These are phyloP conservation scores for Rhinolophus ferrumequinum DNA, from an alignment of 2,113 vertebrate genomes.

Conservation along the genomic window DNA sequence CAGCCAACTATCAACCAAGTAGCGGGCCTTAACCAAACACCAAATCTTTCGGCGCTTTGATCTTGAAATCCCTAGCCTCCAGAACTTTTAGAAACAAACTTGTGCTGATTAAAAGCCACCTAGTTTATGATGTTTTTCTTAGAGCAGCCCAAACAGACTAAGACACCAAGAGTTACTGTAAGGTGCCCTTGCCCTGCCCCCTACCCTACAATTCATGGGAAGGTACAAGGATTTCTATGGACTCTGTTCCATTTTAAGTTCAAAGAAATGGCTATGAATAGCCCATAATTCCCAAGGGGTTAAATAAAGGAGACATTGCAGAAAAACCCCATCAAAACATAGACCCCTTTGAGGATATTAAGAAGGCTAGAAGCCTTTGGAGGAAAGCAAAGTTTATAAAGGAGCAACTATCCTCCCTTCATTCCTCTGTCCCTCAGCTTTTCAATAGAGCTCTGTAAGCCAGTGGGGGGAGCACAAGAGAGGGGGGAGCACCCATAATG, in stretches of 20 bases:
- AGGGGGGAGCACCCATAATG: not conserved
- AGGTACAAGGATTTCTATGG: not conserved
- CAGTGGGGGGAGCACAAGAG: not conserved
- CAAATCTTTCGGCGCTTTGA: not conserved
- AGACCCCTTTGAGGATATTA: not conserved
- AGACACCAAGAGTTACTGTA: not conserved
- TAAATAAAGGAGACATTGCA: not conserved
- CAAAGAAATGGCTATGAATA: not conserved
- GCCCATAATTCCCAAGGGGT: not conserved
- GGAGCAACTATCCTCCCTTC: not conserved
- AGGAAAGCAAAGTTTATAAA: not conserved
- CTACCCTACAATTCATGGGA: not conserved
- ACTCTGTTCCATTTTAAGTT: not conserved
- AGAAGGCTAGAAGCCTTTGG: not conserved
- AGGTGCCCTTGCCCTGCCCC: not conserved
- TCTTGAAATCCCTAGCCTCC: not conserved
- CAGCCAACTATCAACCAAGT: not conserved
- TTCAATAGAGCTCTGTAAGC: not conserved
- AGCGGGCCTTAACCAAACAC: not conserved
- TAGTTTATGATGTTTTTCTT: not conserved
- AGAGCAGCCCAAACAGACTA: not conserved
- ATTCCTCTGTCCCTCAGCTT: not conserved
- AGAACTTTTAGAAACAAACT: not conserved
- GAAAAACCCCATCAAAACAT: not conserved
- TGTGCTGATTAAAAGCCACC: not conserved